A percentile compares a stretch with the other conserved stretches of the same genome.
These are phyloP conservation scores for Margaritifera margaritifera DNA, from an alignment of 2,888 invertebrate genomes.

Conservation along the genomic window DNA sequence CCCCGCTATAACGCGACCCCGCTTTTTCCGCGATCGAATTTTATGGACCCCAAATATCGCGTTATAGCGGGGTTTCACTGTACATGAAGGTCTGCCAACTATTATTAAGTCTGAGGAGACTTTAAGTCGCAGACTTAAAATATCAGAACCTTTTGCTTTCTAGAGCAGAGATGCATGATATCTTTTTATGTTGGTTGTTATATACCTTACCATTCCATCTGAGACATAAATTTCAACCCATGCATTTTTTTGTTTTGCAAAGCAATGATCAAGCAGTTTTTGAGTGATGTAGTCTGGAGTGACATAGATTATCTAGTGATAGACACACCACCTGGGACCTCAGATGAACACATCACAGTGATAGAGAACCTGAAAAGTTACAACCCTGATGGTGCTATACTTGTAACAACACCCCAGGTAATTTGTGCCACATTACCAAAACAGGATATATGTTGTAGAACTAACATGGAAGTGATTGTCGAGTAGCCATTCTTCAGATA, in stretches of 20 bases:
- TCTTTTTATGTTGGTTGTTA: not conserved
- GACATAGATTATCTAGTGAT: conserved; percentile 89
- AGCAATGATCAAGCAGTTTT: conserved; percentile 95
- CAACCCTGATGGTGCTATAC: conserved; percentile 81
- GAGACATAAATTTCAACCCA: too few species aligned
- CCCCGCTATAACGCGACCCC: too few species aligned
- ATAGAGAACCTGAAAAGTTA: conserved; percentile 80
- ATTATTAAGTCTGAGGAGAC: too few species aligned
- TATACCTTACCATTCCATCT: too few species aligned
- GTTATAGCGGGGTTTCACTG: too few species aligned
- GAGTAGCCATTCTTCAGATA: too few species aligned
- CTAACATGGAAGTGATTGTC: too few species aligned
- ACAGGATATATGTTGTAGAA: too few species aligned
- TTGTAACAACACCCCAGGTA: conserved; percentile 96
- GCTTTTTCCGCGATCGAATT: too few species aligned
- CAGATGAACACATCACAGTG: conserved; percentile 94
- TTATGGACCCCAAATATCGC: too few species aligned
- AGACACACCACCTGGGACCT: conserved; percentile 96
- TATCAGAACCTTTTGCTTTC: not conserved
- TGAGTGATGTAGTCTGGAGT: conserved; percentile 97
- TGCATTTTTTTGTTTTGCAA: conserved; percentile 9
- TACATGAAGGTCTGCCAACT: too few species aligned
- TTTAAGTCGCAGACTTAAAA: not conserved
- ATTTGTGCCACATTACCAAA: too few species aligned
- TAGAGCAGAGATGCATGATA: not conserved